These are phyloP conservation scores for Drosophila setosimentum DNA, from an alignment of 2,888 invertebrate species.

Conservation along the genomic window DNA sequence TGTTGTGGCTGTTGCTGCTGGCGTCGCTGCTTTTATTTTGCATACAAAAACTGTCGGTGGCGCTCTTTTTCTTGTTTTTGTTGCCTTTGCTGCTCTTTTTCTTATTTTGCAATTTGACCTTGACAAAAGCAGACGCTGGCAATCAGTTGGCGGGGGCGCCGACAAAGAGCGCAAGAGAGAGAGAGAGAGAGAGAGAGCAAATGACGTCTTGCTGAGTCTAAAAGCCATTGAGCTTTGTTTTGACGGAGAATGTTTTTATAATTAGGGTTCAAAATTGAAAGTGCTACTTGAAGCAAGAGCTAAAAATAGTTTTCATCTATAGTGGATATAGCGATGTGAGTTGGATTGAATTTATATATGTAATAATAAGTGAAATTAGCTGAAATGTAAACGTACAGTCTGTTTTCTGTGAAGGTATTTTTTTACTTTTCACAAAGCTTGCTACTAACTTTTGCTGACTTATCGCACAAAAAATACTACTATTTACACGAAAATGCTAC, in stretches of 20 bases:
- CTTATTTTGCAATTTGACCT: slow-evolving; percentile 43
- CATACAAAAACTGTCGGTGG: slow-evolving; percentile 74
- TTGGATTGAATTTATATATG: neutral
- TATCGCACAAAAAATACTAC: slow-evolving; percentile 11
- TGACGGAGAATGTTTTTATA: slow-evolving; percentile 2
- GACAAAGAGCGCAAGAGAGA: neutral
- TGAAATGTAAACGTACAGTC: neutral
- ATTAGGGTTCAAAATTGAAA: neutral
- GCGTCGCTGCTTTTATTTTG: slow-evolving; percentile 70
- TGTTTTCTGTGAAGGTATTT: neutral
- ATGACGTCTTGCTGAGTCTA: slow-evolving; percentile 18
- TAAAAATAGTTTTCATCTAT: neutral
- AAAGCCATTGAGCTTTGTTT: slow-evolving; percentile 3
- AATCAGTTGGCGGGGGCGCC: slow-evolving; percentile 5
- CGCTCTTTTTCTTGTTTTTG: slow-evolving; percentile 13
- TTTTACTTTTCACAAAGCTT: neutral
- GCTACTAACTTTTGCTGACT: slow-evolving; percentile 10
- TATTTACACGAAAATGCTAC: slow-evolving; percentile 17
- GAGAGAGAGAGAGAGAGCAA: neutral
- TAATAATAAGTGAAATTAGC: neutral
- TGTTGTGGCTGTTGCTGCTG: slow-evolving; percentile 19
- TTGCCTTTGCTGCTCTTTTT: slow-evolving; percentile 18
- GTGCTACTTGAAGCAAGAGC: neutral
- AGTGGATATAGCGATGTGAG: neutral
- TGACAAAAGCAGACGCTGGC: slow-evolving; percentile 26